Evolutionary conservation across 2,888 invertebrate genomes (phyloP), one percentile per base, ranked within the genome.

Genomic region (Spilosoma lubricipeda): DNA sequence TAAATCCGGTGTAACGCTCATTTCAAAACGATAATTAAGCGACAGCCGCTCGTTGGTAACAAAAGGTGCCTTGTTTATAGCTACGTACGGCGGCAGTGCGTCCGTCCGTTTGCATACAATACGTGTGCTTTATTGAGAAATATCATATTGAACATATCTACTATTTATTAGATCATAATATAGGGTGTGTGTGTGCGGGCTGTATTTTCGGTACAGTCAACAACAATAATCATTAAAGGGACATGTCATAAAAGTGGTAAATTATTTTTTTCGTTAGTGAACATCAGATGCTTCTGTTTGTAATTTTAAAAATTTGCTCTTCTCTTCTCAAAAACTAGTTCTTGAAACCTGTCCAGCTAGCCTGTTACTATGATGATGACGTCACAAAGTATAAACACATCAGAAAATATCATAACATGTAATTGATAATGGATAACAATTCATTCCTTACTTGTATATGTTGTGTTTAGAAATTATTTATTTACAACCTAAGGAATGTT

Each of bases 61-160:
- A 91, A 90, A 86, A 90, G 91, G 91, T 85, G 90, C 90, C 86
- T 87, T 90, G 87, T 91, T 91, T 91, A 91, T 90, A 76, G 82
- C 82, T 56, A 73, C 73, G 68, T 73, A 71, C 71, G 71, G 67
- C 68, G 71, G 67, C 63, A 30, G 59, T 74, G 76, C 78, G 83
- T 75, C 83, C 85, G 72, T 83, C 85, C 63, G 63, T 85, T 85
- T 85, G 82, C 80, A 80, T 81, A 81, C 59, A 70, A 67, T 76
- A 66, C 70, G 71, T 71, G 59, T 67, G 52, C 56, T 67, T 65
- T 73, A 76, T 75, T 63, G 72, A 72, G n/a, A 59, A 68, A 45
- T 71, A 69, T 69, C 42, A 63, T 70, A 70, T 70, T 70, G 63
- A 70, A 70, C 42, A 30, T 42, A 70, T 70, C 63, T 70, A 48